phyloP scores from a whole-genome alignment of 30 jellyfish, hydroid and myxozoan genomes.

The Cassiopea andromeda region DNA sequence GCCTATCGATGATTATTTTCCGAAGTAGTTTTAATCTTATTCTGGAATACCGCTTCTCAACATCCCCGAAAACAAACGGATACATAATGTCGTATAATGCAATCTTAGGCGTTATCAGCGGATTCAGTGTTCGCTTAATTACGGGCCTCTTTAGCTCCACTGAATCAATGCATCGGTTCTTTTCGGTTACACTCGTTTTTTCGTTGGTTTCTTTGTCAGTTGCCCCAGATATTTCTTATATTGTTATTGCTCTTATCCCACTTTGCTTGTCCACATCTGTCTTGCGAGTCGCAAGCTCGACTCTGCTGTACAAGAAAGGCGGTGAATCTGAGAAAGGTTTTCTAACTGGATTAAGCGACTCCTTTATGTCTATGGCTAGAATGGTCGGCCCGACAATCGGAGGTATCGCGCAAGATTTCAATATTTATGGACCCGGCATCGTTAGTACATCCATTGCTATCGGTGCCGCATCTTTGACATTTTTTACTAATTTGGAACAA shows the following conservation, averaged over 20 bases:
- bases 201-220: constrained; percentile 63
- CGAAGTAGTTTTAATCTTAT: constrained; percentile 87
- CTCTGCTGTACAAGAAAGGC: constrained; percentile 77
- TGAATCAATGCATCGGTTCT: constrained; percentile 70
- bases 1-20: constrained; percentile 79
- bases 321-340: constrained; percentile 86
- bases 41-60: constrained; percentile 72
- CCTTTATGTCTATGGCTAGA: constrained; percentile 89
- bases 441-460: constrained; percentile 71
- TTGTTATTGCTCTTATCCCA: constrained; percentile 73
- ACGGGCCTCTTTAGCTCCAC: constrained; percentile 48
- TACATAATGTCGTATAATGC: constrained; percentile 90
- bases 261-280: constrained; percentile 90
- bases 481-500: constrained; percentile 36
- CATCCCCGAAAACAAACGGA: constrained; percentile 88
- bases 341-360: constrained; percentile 85
- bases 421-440: constrained; percentile 89
- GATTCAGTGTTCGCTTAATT: constrained; percentile 80
- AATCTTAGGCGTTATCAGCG: constrained; percentile 70
- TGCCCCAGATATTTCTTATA: constrained; percentile 74
- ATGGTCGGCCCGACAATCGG: constrained; percentile 93
- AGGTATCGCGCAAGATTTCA: constrained; percentile 85
- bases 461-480: constrained; percentile 67
- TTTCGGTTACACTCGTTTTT: constrained; percentile 70
- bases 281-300: constrained; percentile 82